These are phyloP conservation scores for Chymomyza caudatula DNA, from an alignment of 2,888 invertebrate species.

Conservation along the genomic window DNA sequence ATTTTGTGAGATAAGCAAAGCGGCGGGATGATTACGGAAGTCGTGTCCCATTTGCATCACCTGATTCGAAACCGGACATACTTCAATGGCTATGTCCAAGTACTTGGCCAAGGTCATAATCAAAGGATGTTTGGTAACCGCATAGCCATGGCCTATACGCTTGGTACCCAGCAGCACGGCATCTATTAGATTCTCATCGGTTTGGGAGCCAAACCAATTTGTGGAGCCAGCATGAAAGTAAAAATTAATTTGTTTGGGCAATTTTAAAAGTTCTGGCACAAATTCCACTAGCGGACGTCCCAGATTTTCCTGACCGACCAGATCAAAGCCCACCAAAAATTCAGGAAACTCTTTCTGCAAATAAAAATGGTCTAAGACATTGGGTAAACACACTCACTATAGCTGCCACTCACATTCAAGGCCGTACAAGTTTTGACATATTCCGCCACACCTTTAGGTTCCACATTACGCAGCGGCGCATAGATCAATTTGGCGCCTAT, in stretches of 20 bases:
- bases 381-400: not conserved
- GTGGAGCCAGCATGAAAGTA: slow-evolving; percentile 92
- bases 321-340: slow-evolving; percentile 87
- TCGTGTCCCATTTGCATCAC: slow-evolving; percentile 85
- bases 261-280: slow-evolving; percentile 79
- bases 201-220: slow-evolving; percentile 83
- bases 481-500: slow-evolving; percentile 84
- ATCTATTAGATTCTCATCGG: slow-evolving; percentile 87
- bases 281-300: slow-evolving; percentile 83
- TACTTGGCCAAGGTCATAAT: slow-evolving; percentile 80
- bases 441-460: slow-evolving; percentile 74
- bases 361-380: not conserved
- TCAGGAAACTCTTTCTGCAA: slow-evolving; percentile 80
- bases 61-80: slow-evolving; percentile 89
- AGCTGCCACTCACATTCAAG: slow-evolving; percentile 45
- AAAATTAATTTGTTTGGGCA: slow-evolving; percentile 80
- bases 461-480: slow-evolving; percentile 80
- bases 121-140: slow-evolving; percentile 85
- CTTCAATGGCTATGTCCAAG: slow-evolving; percentile 84
- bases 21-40: slow-evolving; percentile 86
- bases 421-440: slow-evolving; percentile 76
- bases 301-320: slow-evolving; percentile 88
- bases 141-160: slow-evolving; percentile 88
- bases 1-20: slow-evolving; percentile 82
- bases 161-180: slow-evolving; percentile 86